These are phyloP conservation scores for Heliocidaris erythrogramma DNA, from an alignment of 35 echinoderm and acorn worm species.

Conservation along the genomic window DNA sequence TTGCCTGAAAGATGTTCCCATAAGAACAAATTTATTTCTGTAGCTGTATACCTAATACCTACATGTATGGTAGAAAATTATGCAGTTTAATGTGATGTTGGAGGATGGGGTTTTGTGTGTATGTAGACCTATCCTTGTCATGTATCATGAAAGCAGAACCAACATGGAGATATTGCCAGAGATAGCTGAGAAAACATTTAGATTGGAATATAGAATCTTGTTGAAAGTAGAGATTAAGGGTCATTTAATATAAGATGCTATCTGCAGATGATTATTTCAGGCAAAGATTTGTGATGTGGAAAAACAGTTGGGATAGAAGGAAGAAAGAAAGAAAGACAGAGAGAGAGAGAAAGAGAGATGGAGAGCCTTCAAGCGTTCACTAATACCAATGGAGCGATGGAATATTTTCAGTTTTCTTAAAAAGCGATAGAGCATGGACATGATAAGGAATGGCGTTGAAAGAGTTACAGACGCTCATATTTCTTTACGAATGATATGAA, in stretches of 20 bases:
- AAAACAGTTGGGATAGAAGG: background rate
- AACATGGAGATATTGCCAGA: background rate
- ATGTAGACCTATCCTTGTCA: background rate
- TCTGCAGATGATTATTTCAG: background rate
- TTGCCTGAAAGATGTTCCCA: too few species aligned
- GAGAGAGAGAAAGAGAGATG: background rate
- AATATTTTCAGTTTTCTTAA: conserved; percentile 22
- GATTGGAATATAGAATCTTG: background rate
- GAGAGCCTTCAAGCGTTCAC: background rate
- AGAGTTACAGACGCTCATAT: background rate
- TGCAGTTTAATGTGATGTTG: background rate
- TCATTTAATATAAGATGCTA: background rate
- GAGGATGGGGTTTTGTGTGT: too few species aligned
- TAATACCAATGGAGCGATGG: background rate
- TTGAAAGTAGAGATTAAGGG: conserved; percentile 7
- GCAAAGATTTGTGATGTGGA: background rate
- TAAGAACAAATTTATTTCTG: too few species aligned
- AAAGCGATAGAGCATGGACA: conserved; percentile 32
- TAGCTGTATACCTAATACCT: too few species aligned
- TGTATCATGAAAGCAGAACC: background rate
- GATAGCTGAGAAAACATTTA: background rate
- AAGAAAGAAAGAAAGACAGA: background rate
- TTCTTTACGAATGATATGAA: background rate
- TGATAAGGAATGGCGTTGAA: conserved; percentile 15
- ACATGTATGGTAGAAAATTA: too few species aligned